Base-by-base conservation (phyloP, 2,888 invertebrate genomes). In the Sclerodermus sp. region DNA sequence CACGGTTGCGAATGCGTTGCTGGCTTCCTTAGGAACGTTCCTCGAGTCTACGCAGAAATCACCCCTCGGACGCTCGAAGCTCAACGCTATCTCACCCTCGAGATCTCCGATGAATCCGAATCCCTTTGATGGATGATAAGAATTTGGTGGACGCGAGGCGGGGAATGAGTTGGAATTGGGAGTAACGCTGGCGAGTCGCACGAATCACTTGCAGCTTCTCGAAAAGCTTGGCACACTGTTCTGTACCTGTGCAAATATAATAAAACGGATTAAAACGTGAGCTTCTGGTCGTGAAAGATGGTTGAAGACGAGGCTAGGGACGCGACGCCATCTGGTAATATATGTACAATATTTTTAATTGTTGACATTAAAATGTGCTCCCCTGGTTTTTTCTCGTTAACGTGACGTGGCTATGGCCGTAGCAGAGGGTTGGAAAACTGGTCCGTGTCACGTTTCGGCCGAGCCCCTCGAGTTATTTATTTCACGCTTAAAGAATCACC, bases 301-400 rank as follows among this genome's bases (percentile, higher is more conserved):
- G 40, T 37, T 36, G 43, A 61, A 62, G 56, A 54, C 50, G 55
- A 45, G 42, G 43, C 36, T 30, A 48, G 40, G 45, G 47, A 42
- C 49, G 45, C 38, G 38, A 29, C 30, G 42, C 30, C 29, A 36
- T 15, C 47, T 46, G 55, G 60, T 76, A 76, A 76, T 73, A 66
- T 77, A 77, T 75, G 77, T 74, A 74, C 71, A 74, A 74, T 77
- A 77, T 77, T 77, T 77, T 76, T 77, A 77, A 77, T 77, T 77
- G 77, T 72, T 77, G 77, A 77, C 77, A 67, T 76, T 77, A 76
- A 77, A 77, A 77, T 76, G 75, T 76, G 73, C 70, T 71, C 68
- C 64, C 68, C 64, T 65, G 67, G 65, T 64, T 67, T 68, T 69
- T 69, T 66, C 72, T 68, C 70, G 68, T 70, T 71, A 70, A 64